A percentile compares a stretch with the other conserved stretches of the same genome.
phyloP scores from a whole-genome alignment of 2,797 vertebrate genomes.

The Eupleurogrammus muticus region DNA sequence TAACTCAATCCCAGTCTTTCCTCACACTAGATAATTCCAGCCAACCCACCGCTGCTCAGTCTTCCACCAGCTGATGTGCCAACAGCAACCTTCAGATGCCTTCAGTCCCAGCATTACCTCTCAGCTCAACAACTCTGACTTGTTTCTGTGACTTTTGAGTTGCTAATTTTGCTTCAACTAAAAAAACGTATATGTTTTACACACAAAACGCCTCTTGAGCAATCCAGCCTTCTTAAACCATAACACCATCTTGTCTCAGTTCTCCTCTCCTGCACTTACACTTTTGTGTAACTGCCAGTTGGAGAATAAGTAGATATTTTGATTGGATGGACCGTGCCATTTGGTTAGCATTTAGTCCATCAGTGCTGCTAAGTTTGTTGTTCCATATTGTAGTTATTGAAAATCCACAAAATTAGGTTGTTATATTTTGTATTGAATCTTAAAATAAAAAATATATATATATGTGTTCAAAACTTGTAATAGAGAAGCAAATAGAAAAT shows the following conservation, averaged over 20 bases:
- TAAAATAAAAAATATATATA: slow-evolving; percentile 34
- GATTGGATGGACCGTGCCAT: slow-evolving; percentile 40
- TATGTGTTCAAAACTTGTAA: slow-evolving; percentile 41
- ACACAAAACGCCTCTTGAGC: slow-evolving; percentile 65
- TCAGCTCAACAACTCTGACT: slow-evolving; percentile 47
- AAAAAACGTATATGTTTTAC: slow-evolving; percentile 30
- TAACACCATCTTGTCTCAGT: slow-evolving; percentile 34
- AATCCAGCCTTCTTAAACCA: slow-evolving; percentile 58
- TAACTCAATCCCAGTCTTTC: slow-evolving; percentile 38
- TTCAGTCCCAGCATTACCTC: slow-evolving; percentile 70
- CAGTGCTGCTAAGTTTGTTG: slow-evolving; percentile 73
- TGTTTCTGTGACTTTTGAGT: slow-evolving; percentile 40
- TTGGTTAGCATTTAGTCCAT: slow-evolving; percentile 52
- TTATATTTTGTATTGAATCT: slow-evolving; percentile 40
- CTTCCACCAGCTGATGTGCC: slow-evolving; percentile 77
- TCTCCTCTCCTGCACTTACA: slow-evolving; percentile 45
- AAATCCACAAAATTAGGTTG: slow-evolving; percentile 32
- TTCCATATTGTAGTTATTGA: slow-evolving; percentile 39
- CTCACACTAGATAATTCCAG: slow-evolving; percentile 40
- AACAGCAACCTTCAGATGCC: slow-evolving; percentile 74
- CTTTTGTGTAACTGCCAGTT: slow-evolving; percentile 42
- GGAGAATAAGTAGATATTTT: slow-evolving; percentile 46
- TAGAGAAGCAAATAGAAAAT: slow-evolving; percentile 38
- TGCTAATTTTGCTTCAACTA: slow-evolving; percentile 44
- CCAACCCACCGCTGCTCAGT: slow-evolving; percentile 39